These are phyloP conservation scores for Sanderia malayensis DNA, from an alignment of 30 jellyfish, hydroid and myxozoan species.

Conservation along the genomic window DNA sequence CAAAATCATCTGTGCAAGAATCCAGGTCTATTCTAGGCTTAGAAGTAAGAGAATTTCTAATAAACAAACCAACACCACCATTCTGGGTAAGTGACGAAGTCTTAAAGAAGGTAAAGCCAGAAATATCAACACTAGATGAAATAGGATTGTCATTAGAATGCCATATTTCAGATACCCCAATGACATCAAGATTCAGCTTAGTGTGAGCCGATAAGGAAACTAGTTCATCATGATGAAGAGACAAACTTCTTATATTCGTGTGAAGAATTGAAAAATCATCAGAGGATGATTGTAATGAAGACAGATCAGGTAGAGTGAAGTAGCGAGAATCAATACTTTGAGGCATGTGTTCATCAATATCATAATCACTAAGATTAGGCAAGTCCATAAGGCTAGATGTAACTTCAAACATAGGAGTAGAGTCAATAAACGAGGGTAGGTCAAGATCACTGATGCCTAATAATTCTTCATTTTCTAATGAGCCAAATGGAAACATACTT, in stretches of 20 bases:
- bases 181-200: constrained; percentile 5
- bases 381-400: constrained; percentile 15
- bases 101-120: constrained; percentile 26
- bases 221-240: constrained; percentile 39
- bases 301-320: constrained; percentile 5
- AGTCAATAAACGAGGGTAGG: constrained; percentile 16
- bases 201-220: constrained; percentile 24
- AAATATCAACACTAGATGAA: constrained; percentile 26
- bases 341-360: constrained; percentile 22
- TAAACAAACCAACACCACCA: constrained; percentile 44
- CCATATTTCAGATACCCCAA: constrained; percentile 56
- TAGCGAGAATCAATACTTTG: constrained; percentile 1
- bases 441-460: constrained; percentile 12
- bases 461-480: constrained; percentile 5
- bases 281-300: constrained; percentile 9
- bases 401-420: constrained; percentile 19
- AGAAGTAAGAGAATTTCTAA: constrained; percentile 16
- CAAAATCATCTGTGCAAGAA: constrained; percentile 21
- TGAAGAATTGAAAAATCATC: constrained; percentile 30
- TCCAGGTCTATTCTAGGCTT: constrained; percentile 23
- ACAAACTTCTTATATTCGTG: constrained; percentile 35
- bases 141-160: constrained; percentile 24
- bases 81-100: constrained; percentile 26
- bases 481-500: constrained; percentile 15
- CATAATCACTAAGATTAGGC: constrained; percentile 13